These are phyloP conservation scores for Siniperca knerii DNA, from an alignment of 2,113 vertebrate species.

Conservation along the genomic window DNA sequence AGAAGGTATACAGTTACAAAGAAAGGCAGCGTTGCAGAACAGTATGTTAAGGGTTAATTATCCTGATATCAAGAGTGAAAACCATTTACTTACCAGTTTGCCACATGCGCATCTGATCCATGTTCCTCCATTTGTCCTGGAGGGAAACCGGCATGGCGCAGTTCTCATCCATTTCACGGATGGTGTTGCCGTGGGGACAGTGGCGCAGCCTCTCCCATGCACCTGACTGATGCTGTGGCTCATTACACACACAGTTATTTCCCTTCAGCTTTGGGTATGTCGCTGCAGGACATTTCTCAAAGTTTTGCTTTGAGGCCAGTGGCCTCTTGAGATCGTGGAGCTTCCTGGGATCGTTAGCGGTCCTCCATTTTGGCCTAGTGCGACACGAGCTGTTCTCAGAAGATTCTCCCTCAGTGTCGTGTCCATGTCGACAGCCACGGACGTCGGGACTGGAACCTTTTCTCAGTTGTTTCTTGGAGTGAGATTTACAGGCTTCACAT, in stretches of 20 bases:
- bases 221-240: conserved; percentile 22
- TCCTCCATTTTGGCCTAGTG: conserved; percentile 16
- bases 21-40: not conserved
- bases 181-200: conserved; percentile 55
- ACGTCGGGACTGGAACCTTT: conserved; percentile 30
- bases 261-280: conserved; percentile 60
- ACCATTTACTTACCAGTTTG: conserved; percentile 62
- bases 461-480: conserved; percentile 38
- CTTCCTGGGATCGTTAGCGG: conserved; percentile 4
- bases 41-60: not conserved
- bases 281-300: conserved; percentile 41
- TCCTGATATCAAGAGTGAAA: not conserved
- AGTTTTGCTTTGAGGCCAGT: conserved; percentile 54
- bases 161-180: conserved; percentile 69
- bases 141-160: not conserved
- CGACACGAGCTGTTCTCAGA: conserved; percentile 66
- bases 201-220: conserved; percentile 39
- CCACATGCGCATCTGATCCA: conserved; percentile 56
- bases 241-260: conserved; percentile 59
- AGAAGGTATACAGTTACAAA: not conserved
- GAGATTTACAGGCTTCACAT: conserved; percentile 69
- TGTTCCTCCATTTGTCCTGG: conserved; percentile 55
- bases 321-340: conserved; percentile 16
- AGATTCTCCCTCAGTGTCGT: conserved; percentile 65
- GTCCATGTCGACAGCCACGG: not conserved